Evolutionary conservation across 53 echinoderm and acorn worm species (phyloP), one percentile per base, ranked within the genome.

Genomic region (Zoroaster sp.): DNA sequence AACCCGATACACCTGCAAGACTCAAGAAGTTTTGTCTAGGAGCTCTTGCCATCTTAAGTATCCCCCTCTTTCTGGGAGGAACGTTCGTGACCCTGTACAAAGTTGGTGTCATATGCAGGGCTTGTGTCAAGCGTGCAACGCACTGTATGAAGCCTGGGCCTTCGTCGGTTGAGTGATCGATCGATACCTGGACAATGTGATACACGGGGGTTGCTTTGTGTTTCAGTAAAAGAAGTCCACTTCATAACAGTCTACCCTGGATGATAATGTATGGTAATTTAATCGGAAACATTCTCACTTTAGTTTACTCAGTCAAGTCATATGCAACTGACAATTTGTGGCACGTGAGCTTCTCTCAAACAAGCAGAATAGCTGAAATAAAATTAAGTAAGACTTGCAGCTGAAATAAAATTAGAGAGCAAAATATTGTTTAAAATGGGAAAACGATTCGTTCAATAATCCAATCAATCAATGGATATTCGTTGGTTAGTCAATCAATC

Each of bases 1-100:
- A 81, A 42, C 67, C 66, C 53, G 81, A 66, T 81, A 66, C 81
- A 81, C 81, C 81, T 81, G 81, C 67, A 41, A 67, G 30, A 40
- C 41, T 54, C 81, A 67, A 66, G 42, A 81, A 66, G 66, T 81
- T 66, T 81, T 38, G 54, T 78, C 78, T 78, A 20, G 59, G 59
- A 23, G 59, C 78, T 53, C 59, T 59, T 39, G 21, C 36, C 25
- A 40, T 38, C 47, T 45, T 39, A 37, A 78, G 78, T 38, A 38
- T 28, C 25, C 23, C 63, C 28, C 59, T 28, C 15, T n/a, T 37
- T 7, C 39, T 4, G 38, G 78, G 78, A 59, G 78, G 36, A 37
- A 72, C 6, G 15, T 14, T 34, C 18, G 14, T 28, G 30, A 23
- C 10, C 47, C 47, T 13, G 4, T 21, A 55, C 59, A 21, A 4